Conservation (phyloP, 2,888 invertebrate species). For the Norana najaformis region DNA sequence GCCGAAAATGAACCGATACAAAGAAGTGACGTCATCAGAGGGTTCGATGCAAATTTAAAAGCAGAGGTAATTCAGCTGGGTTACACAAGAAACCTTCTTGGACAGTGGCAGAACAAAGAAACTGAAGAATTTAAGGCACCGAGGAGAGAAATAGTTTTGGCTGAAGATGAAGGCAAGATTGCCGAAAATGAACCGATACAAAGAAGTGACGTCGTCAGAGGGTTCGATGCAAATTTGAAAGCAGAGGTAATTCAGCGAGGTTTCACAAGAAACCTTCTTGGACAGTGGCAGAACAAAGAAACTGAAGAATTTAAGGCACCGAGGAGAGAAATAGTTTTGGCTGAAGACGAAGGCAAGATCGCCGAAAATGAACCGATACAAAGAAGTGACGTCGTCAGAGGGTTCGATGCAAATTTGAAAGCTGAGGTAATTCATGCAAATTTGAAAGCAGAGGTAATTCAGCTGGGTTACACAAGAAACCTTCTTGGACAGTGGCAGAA, state of each 20-base stretch:
- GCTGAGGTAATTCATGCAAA: not conserved
- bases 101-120: not conserved
- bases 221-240: not conserved
- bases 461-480: no score
- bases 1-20: constrained; percentile 27
- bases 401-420: not conserved
- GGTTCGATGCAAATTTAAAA: not conserved
- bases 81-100: not conserved
- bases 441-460: no score
- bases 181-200: constrained; percentile 27
- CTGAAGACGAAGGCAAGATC: constrained; percentile 31
- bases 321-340: constrained; percentile 28
- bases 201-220: not conserved
- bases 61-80: constrained; percentile 14
- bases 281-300: constrained; percentile 27
- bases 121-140: not conserved
- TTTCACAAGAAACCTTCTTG: not conserved
- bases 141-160: constrained; percentile 27
- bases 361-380: constrained; percentile 26
- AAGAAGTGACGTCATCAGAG: constrained; percentile 25
- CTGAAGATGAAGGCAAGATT: constrained; percentile 31
- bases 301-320: constrained; percentile 30
- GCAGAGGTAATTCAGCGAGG: not conserved
- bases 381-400: constrained; percentile 27
- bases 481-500: no score